Evolutionary conservation across 2,113 vertebrate genomes (phyloP), one percentile per base, ranked within the genome.

Genomic region (Leptosomus discolor): DNA sequence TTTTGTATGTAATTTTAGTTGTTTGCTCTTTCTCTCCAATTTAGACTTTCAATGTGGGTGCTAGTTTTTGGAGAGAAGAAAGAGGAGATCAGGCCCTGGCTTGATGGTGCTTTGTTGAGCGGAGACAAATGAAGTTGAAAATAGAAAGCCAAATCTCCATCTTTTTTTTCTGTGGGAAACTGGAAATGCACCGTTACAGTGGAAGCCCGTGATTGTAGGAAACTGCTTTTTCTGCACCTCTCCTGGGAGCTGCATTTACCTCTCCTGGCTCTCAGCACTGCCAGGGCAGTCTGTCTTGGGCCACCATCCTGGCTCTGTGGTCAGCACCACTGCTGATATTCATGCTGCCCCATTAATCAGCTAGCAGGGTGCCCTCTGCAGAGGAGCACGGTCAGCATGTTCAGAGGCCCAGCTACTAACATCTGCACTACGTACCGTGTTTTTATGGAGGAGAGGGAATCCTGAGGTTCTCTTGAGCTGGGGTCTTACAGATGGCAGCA

Each of bases 401-500:
- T 75, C 54, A 45, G 69, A 92, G 53, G 65, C 53, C 15, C 79
- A 71, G 85, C 54, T 80, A 69, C 34, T 86, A 81, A 86, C 75
- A 75, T 71, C 61, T 45, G 71, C 56, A 73, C 78, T 37, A 2
- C 0, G 5, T 27, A 14, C 36, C n/a, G 39, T 54, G 19, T 29
- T 88, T 56, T 54, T 48, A 8, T 2, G 16, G 50, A 76, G 50
- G n/a, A 86, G 46, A 24, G 68, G 27, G 19, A 61, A 57, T 83
- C 90, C 53, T 65, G 93, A 60, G 46, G 50, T 24, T 92, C 63
- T 89, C 26, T 57, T 11, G 21, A 89, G 88, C 75, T 80, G 37
- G 64, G 80, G 8, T 54, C 80, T 93, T 96, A 32, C 85, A 92
- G 90, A 74, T 92, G 94, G 93, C 84, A 95, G 85, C 80, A 48